Evolutionary conservation across 1,140 invertebrate species (phyloP).

Genomic region (Drosophila watanabei): DNA sequence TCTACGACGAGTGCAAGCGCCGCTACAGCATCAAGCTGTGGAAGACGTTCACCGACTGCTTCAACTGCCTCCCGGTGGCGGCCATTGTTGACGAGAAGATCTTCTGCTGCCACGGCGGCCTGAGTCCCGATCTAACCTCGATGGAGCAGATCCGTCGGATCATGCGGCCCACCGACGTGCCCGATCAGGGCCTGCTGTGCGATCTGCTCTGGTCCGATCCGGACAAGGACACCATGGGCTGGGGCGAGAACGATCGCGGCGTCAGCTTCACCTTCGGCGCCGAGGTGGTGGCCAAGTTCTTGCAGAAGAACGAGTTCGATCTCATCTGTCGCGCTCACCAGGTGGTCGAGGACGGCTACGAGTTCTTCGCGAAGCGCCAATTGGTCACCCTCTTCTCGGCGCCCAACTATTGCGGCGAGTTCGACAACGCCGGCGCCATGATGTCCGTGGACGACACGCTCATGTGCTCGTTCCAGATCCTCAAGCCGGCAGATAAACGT

Average conservation of each 20-base stretch:
- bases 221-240: conserved; percentile 95
- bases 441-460: conserved; percentile 99
- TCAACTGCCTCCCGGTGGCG: conserved; percentile 98
- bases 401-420: conserved; percentile 99
- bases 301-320: conserved; percentile 98
- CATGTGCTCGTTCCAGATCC: conserved; percentile 99
- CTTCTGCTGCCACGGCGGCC: conserved; percentile 98
- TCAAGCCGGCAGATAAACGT: conserved; percentile 99
- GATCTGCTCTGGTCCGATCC: conserved; percentile 99
- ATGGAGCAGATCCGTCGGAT: conserved; percentile 97
- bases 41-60: conserved; percentile 99
- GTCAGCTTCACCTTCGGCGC: conserved; percentile 98
- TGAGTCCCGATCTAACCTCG: conserved; percentile 95
- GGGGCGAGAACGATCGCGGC: conserved; percentile 98
- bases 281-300: conserved; percentile 96
- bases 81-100: conserved; percentile 99
- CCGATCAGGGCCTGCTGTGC: conserved; percentile 96
- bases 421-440: conserved; percentile 99
- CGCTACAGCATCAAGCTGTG: conserved; percentile 99
- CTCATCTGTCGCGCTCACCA: conserved; percentile 99
- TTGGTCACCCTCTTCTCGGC: conserved; percentile 98
- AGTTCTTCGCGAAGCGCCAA: conserved; percentile 99
- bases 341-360: conserved; percentile 99
- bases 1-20: conserved; percentile 98
- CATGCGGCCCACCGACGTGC: conserved; percentile 96